Percentiles rank a stretch among this genome's conserved stretches.
Conservation (phyloP, 2,888 invertebrate species). For the Melanargia galathea region DNA sequence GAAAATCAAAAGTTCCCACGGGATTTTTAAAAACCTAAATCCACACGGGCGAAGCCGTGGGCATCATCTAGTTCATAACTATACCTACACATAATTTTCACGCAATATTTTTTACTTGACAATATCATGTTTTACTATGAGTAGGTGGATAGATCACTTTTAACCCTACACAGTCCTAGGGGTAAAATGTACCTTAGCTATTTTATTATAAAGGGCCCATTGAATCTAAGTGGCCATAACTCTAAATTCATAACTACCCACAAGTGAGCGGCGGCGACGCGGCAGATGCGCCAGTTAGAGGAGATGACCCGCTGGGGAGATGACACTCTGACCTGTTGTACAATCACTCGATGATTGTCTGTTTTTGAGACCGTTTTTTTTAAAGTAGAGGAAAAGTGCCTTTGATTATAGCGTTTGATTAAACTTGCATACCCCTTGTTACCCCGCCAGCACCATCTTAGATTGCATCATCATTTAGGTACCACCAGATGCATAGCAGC, state of each 20-base stretch:
- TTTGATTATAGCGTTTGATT: not conserved
- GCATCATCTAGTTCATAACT: too few species aligned
- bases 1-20: too few species aligned
- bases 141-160: too few species aligned
- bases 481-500: too few species aligned
- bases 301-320: constrained; percentile 63
- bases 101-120: too few species aligned
- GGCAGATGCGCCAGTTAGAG: constrained; percentile 72
- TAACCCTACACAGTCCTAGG: not conserved
- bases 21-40: too few species aligned
- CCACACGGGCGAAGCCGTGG: too few species aligned
- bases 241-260: constrained; percentile 15
- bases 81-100: too few species aligned
- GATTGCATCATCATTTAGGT: too few species aligned
- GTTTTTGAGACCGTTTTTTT: not conserved
- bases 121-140: too few species aligned
- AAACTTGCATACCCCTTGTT: too few species aligned
- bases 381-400: not conserved
- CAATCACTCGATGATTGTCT: constrained; percentile 26
- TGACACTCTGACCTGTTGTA: constrained; percentile 12
- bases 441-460: too few species aligned
- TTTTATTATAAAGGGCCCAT: constrained; percentile 5
- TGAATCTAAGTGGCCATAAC: constrained; percentile 14
- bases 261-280: constrained; percentile 5
- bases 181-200: not conserved